These are phyloP conservation scores for Crossaster papposus DNA, from an alignment of 53 echinoderm and acorn worm genomes.

Conservation along the genomic window DNA sequence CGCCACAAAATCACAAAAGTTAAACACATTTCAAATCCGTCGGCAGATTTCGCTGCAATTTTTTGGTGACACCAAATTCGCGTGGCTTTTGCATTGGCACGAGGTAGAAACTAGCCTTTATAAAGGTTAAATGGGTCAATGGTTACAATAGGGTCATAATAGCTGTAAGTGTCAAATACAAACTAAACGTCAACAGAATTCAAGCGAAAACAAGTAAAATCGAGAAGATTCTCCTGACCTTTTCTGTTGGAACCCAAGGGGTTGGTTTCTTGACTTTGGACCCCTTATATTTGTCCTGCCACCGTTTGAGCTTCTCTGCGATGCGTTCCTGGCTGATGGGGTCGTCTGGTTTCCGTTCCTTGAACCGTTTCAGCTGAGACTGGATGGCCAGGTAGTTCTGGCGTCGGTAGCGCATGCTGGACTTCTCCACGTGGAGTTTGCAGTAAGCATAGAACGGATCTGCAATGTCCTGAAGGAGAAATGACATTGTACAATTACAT, in stretches of 20 bases:
- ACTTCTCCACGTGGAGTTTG: slow-evolving; percentile 96
- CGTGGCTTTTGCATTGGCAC: too few species aligned
- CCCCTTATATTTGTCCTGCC: slow-evolving; percentile 74
- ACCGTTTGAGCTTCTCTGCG: slow-evolving; percentile 60
- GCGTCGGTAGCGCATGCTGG: slow-evolving; percentile 79
- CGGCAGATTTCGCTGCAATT: too few species aligned
- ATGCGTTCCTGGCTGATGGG: slow-evolving; percentile 66
- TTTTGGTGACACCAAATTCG: too few species aligned
- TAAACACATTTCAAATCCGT: too few species aligned
- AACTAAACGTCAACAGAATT: too few species aligned
- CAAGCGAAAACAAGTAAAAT: too few species aligned
- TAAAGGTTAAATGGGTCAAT: too few species aligned
- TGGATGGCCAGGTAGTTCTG: slow-evolving; percentile 97
- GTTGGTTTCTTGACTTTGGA: slow-evolving; percentile 67
- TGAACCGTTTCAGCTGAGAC: slow-evolving; percentile 73
- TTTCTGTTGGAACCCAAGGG: slow-evolving; percentile 91
- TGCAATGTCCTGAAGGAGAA: slow-evolving; percentile 83
- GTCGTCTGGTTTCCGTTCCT: slow-evolving; percentile 64
- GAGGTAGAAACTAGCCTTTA: too few species aligned
- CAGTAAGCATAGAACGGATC: slow-evolving; percentile 99
- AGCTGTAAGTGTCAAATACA: too few species aligned
- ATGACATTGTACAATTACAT: background rate
- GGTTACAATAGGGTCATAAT: too few species aligned
- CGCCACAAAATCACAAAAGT: too few species aligned
- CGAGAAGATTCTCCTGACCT: slow-evolving; percentile 22